These are phyloP conservation scores for Mesorhabditis belari DNA, from an alignment of 2,888 invertebrate species.

Conservation along the genomic window DNA sequence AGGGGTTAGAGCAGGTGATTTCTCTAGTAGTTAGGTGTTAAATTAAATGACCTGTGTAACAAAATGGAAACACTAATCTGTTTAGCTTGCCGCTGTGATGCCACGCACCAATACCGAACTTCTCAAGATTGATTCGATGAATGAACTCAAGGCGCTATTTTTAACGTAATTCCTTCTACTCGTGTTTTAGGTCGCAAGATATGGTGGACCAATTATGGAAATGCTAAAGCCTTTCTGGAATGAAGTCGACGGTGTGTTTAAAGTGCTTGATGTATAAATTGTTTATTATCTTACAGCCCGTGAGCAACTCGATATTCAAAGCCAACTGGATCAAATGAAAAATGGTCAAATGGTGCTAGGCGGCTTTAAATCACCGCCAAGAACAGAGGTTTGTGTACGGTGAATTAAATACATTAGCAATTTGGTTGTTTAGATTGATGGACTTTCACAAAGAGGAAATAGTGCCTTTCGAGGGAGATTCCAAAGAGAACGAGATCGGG, in stretches of 20 bases:
- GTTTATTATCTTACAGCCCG: too few species aligned
- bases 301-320: slow-evolving; percentile 32
- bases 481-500: too few species aligned
- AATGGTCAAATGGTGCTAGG: slow-evolving; percentile 21
- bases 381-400: too few species aligned
- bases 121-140: slow-evolving; percentile 45
- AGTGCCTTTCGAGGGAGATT: too few species aligned
- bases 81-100: slow-evolving; percentile 42
- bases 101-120: slow-evolving; percentile 51
- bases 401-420: too few species aligned
- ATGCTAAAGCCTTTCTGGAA: slow-evolving; percentile 35
- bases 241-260: slow-evolving; percentile 40
- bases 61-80: too few species aligned
- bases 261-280: too few species aligned
- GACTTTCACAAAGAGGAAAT: too few species aligned
- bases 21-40: too few species aligned
- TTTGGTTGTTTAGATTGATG: too few species aligned
- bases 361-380: slow-evolving; percentile 15
- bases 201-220: slow-evolving; percentile 38
- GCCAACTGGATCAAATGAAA: slow-evolving; percentile 31
- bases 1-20: slow-evolving; percentile 44
- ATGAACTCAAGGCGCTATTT: slow-evolving; percentile 18
- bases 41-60: too few species aligned
- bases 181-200: slow-evolving; percentile 14
- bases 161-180: background rate